Percentiles rank a stretch among this genome's conserved stretches.
These are phyloP conservation scores for Drosophila sechellia DNA, from an alignment of 1,140 invertebrate genomes.

Conservation along the genomic window DNA sequence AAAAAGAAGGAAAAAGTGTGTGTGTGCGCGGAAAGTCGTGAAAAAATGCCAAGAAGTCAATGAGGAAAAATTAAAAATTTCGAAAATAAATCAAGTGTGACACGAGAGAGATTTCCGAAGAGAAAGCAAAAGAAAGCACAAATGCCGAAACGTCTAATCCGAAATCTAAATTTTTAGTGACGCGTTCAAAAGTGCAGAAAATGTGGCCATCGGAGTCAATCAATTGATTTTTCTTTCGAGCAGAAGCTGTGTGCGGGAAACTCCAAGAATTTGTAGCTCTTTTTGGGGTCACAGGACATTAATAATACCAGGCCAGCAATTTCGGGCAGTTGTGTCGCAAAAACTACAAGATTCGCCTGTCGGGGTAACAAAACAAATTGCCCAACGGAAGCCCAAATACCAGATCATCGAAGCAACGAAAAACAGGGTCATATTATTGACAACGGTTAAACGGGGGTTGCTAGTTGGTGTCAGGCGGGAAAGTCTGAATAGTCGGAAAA, in stretches of 20 bases:
- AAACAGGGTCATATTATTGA: conserved; percentile 62
- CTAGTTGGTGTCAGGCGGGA: conserved; percentile 59
- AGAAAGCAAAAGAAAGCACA: conserved; percentile 26
- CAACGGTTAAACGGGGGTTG: conserved; percentile 40
- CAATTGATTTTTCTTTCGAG: conserved; percentile 70
- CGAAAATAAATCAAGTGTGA: conserved; percentile 77
- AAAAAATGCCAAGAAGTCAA: conserved; percentile 49
- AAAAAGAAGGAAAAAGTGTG: conserved; percentile 16
- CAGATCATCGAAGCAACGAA: conserved; percentile 37
- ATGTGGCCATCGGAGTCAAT: conserved; percentile 68
- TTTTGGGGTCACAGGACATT: conserved; percentile 36
- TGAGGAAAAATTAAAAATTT: conserved; percentile 57
- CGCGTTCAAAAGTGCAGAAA: conserved; percentile 80
- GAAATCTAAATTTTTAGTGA: conserved; percentile 65
- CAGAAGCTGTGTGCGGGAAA: conserved; percentile 1
- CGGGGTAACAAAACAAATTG: conserved; percentile 55
- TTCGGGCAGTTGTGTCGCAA: conserved; percentile 19
- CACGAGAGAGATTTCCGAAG: conserved; percentile 23
- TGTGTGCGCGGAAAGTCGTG: conserved; percentile 43
- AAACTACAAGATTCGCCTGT: conserved; percentile 41
- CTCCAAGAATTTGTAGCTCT: conserved; percentile 4
- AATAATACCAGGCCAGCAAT: conserved; percentile 45
- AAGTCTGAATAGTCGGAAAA: conserved; percentile 46
- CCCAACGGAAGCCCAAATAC: conserved; percentile 50
- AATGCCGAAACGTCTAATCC: conserved; percentile 38